Conservation (phyloP, 2,888 invertebrate species). For the Tetragonisca angustula region DNA sequence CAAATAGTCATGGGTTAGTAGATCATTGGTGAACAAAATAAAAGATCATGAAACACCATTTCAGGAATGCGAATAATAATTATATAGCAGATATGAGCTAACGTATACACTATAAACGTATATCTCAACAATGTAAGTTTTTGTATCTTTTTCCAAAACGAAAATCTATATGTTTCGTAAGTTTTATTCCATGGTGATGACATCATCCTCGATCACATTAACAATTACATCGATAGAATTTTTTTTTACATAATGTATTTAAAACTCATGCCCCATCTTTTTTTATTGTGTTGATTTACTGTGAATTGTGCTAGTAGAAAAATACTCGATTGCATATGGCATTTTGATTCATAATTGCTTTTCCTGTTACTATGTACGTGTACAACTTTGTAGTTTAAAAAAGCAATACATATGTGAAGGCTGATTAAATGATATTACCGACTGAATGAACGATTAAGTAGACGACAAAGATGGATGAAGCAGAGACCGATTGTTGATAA, state of each 20-base stretch:
- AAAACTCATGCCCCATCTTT: background rate
- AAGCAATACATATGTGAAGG: background rate
- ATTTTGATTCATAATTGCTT: background rate
- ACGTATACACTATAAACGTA: background rate
- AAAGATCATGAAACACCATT: conserved; percentile 36
- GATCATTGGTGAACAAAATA: conserved; percentile 30
- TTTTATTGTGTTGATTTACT: background rate
- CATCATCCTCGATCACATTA: background rate
- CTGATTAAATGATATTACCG: conserved; percentile 52
- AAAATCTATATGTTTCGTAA: background rate
- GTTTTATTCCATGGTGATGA: background rate
- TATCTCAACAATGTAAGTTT: conserved; percentile 8
- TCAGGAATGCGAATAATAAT: conserved; percentile 33
- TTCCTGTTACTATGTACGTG: background rate
- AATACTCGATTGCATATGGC: background rate
- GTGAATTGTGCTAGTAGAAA: background rate
- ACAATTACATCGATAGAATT: background rate
- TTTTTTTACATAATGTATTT: background rate
- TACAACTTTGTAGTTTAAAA: background rate
- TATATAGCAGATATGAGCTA: background rate
- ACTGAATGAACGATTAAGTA: conserved; percentile 14
- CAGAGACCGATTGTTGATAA: conserved; percentile 57
- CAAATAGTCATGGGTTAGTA: conserved; percentile 35
- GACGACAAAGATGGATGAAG: background rate
- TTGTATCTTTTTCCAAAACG: background rate